phyloP scores from a whole-genome alignment of 2,797 vertebrate species.

The Peromyscus aztecus region DNA sequence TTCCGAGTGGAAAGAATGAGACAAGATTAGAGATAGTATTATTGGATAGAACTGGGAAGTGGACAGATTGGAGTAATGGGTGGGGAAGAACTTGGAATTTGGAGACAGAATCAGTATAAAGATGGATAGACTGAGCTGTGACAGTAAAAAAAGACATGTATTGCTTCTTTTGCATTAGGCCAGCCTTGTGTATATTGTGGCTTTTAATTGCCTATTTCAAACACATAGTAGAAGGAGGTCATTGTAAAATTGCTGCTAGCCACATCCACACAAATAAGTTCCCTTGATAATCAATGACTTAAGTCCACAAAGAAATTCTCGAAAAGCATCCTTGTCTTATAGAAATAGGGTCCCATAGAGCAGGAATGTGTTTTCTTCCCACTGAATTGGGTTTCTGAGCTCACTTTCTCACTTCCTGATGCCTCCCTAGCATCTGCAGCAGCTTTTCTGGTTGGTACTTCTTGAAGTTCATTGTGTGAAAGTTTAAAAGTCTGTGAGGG shows the following conservation, averaged over 20 bases:
- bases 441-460: background rate
- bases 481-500: slow-evolving; percentile 29
- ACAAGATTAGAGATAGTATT: background rate
- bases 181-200: background rate
- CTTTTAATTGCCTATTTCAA: background rate
- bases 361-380: slow-evolving; percentile 2
- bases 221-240: background rate
- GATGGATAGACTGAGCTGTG: background rate
- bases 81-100: background rate
- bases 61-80: background rate
- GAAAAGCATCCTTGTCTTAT: slow-evolving; percentile 9
- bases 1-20: background rate
- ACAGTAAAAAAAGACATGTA: no score
- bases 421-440: background rate
- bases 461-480: background rate
- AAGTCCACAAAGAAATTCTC: slow-evolving; percentile 21
- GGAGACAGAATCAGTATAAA: background rate
- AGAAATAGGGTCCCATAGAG: background rate
- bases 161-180: background rate
- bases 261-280: slow-evolving; percentile 38
- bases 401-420: background rate
- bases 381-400: background rate
- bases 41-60: no score
- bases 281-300: background rate
- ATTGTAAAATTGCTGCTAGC: background rate